Evolutionary conservation across 2,888 invertebrate genomes (phyloP), one percentile per base, ranked within the genome.

Genomic region (Diloba caeruleocephala): DNA sequence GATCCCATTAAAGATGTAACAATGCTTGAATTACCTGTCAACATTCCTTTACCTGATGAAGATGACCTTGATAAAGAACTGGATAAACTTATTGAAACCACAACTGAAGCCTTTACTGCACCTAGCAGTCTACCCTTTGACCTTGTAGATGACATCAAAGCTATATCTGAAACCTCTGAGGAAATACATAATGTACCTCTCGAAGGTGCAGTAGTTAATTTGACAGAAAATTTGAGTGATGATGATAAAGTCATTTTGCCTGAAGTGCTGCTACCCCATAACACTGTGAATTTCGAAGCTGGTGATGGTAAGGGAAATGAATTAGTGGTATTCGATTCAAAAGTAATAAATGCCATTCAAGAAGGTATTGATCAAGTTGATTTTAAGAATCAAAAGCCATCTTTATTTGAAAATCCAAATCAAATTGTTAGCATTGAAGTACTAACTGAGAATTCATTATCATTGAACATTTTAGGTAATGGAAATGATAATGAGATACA

Each of bases 1-100:
- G 33, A 17, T 50, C 33, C 36, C 28, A n/a, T 43, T 25, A 44
- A 34, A 48, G 55, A 62, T 43, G 14, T 38, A 8, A 46, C 45
- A 29, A 42, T 64, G 13, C 52, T 52, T 50, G 63, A 69, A 31
- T 54, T 65, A 21, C 79, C 82, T 37, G 74, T 70, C 49, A 76
- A 85, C 63, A 59, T 82, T 55, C 80, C 83, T 45, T 72, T 88
- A 49, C 84, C 87, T 43, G 81, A 84, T 78, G 86, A 85, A 52
- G 81, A 85, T 69, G 81, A 85, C 33, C 43, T 78, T 54, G 82
- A 83, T 9, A 71, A 71, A 52, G 74, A 71, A 38, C n/a, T 56
- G 8, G 42, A 42, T 31, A 13, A 49, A 12, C 37, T 19, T 43
- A 26, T 14, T 41, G 43, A 34, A 9, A 36, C 9, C 23, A n/a